These are phyloP conservation scores for Dasypus novemcinctus DNA, from an alignment of 2,113 vertebrate genomes.

Conservation along the genomic window DNA sequence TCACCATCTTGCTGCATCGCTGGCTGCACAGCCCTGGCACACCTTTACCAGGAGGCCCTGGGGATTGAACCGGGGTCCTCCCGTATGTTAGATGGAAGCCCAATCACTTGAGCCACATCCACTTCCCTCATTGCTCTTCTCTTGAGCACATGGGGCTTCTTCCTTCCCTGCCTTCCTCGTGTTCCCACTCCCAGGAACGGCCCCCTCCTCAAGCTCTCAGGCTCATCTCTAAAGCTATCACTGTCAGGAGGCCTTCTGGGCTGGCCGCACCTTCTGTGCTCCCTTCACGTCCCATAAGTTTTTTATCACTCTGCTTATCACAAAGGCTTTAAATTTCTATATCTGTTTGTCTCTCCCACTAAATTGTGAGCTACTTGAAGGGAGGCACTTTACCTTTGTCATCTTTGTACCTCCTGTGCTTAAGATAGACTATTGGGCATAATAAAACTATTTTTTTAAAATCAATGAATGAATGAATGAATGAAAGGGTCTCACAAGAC, in stretches of 20 bases:
- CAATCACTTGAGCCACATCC: too few species aligned
- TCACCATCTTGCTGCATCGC: too few species aligned
- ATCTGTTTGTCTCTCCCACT: neutral
- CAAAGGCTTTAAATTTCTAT: neutral
- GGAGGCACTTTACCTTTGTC: neutral
- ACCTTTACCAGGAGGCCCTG: too few species aligned
- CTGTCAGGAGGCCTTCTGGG: neutral
- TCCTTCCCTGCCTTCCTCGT: accelerated
- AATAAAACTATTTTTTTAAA: neutral
- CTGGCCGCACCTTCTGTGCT: too few species aligned
- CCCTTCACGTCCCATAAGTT: neutral
- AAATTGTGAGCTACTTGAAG: neutral
- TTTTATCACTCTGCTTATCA: neutral
- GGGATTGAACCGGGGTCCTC: too few species aligned
- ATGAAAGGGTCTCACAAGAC: neutral
- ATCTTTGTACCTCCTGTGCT: neutral
- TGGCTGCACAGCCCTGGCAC: too few species aligned
- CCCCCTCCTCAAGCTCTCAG: neutral
- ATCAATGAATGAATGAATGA: neutral
- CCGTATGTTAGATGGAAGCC: too few species aligned
- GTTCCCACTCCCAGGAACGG: neutral
- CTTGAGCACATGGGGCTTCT: neutral
- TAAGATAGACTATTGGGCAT: neutral
- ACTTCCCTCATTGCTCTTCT: neutral
- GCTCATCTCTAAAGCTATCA: neutral